Evolutionary conservation across 2,113 vertebrate genomes (phyloP).

Genomic region (Stictonetta naevosa): DNA sequence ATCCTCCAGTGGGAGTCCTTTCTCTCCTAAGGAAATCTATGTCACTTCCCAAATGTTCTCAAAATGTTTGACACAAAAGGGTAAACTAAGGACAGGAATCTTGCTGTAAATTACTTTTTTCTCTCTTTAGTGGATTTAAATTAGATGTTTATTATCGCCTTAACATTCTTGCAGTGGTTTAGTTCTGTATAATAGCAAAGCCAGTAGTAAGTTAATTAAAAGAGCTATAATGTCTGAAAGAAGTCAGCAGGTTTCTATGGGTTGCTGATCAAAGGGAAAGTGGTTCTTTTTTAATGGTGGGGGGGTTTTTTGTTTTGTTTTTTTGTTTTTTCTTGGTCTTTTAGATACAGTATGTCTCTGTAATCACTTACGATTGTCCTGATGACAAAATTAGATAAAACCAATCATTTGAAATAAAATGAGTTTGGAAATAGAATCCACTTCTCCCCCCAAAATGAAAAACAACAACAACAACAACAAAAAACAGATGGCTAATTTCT

Average conservation of each 20-base stretch:
- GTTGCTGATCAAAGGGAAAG: constrained; percentile 67
- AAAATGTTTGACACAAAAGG: constrained; percentile 32
- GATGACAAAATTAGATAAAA: constrained; percentile 46
- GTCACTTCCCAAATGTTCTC: constrained; percentile 50
- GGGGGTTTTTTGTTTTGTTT: neutral
- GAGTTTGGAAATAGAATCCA: constrained; percentile 25
- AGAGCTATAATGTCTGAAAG: constrained; percentile 66
- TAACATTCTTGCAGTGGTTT: constrained; percentile 60
- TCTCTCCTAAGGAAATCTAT: constrained; percentile 34
- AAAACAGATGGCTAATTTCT: neutral
- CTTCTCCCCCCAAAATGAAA: neutral
- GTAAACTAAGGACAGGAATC: constrained; percentile 55
- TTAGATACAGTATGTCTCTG: constrained; percentile 30
- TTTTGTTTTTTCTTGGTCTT: constrained; percentile 30
- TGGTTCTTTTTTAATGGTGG: constrained; percentile 46
- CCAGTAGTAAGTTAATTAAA: constrained; percentile 77
- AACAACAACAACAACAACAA: neutral
- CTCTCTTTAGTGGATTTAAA: constrained; percentile 55
- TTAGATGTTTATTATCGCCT: constrained; percentile 63
- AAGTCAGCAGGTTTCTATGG: constrained; percentile 71
- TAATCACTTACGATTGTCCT: constrained; percentile 19
- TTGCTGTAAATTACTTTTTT: constrained; percentile 52
- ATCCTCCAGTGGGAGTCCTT: constrained; percentile 5
- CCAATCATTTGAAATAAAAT: neutral
- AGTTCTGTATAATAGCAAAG: constrained; percentile 67